phyloP scores from a whole-genome alignment of 2,888 invertebrate species.

The Luperina testacea region DNA sequence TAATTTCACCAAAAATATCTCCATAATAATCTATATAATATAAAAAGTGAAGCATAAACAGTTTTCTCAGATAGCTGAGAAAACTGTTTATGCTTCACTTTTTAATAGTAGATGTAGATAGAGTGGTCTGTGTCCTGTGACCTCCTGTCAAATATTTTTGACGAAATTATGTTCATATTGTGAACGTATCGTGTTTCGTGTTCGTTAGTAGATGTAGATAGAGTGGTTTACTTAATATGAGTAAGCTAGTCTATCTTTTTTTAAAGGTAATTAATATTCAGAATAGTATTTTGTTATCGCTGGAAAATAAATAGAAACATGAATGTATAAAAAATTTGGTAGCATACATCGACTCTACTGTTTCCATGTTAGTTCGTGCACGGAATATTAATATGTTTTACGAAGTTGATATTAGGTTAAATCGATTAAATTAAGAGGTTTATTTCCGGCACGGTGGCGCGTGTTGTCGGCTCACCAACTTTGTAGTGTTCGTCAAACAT shows the following conservation, averaged over 20 bases:
- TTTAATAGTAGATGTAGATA: conserved; percentile 3
- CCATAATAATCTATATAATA: no score
- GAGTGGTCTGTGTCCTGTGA: conserved; percentile 12
- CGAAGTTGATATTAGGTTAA: conserved; percentile 33
- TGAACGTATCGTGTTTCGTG: no score
- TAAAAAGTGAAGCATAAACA: neutral
- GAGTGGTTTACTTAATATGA: neutral
- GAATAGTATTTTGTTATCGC: neutral
- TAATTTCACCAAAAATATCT: no score
- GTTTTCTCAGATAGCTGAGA: neutral
- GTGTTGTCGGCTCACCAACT: conserved; percentile 28
- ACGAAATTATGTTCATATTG: neutral
- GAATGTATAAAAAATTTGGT: conserved; percentile 11
- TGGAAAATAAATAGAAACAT: neutral
- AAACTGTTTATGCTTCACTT: neutral
- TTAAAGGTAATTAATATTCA: neutral
- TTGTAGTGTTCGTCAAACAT: conserved; percentile 68
- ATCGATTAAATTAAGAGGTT: conserved; percentile 46
- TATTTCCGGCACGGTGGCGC: conserved; percentile 34
- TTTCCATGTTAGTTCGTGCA: conserved; percentile 10
- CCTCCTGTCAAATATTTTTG: conserved; percentile 20
- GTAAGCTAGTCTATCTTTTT: neutral
- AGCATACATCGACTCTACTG: conserved; percentile 4
- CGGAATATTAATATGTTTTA: conserved; percentile 21
- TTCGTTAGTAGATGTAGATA: neutral